phyloP scores from a whole-genome alignment of 2,113 vertebrate genomes.

The Cervus canadensis region DNA sequence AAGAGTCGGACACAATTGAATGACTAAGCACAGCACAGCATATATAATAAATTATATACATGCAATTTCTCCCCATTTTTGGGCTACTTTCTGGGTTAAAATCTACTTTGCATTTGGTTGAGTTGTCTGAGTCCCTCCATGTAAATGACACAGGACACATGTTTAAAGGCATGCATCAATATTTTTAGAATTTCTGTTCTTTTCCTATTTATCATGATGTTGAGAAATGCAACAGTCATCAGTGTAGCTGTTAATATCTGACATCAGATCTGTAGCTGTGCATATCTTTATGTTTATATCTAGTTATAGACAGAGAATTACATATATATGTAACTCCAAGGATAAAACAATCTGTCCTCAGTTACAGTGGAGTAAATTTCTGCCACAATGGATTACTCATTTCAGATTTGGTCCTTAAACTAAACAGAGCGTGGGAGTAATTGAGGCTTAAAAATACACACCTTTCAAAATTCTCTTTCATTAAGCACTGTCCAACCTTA shows the following conservation, averaged over 20 bases:
- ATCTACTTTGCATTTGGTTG: not conserved
- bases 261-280: not conserved
- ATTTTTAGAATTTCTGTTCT: not conserved
- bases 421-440: not conserved
- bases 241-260: not conserved
- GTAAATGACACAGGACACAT: not conserved
- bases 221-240: not conserved
- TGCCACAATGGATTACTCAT: not conserved
- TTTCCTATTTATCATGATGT: not conserved
- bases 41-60: not conserved
- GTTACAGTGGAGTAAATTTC: not conserved
- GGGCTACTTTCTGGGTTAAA: not conserved
- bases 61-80: not conserved
- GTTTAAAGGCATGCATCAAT: not conserved
- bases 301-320: not conserved
- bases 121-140: constrained; percentile 3
- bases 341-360: not conserved
- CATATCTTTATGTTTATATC: not conserved
- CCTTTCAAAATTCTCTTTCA: not conserved
- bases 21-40: not conserved
- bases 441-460: not conserved
- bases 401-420: not conserved
- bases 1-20: not conserved
- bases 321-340: not conserved
- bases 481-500: not conserved